A percentile compares a stretch with the other conserved stretches of the same genome.
Evolutionary conservation across 1,140 invertebrate species (phyloP).

Genomic region (Pentalonia nigronervosa): DNA sequence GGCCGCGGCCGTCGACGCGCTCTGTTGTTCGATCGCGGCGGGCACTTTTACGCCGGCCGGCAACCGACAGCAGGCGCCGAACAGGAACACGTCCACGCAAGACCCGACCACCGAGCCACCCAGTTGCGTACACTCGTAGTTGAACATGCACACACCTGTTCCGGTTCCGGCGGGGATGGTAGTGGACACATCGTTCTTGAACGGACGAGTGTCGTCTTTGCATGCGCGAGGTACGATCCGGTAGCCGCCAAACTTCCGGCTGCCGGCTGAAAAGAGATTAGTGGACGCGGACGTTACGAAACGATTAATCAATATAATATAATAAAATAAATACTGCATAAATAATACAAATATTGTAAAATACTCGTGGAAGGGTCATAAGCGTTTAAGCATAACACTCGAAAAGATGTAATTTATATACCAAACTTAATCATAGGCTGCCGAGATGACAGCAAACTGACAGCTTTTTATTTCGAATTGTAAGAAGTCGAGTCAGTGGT

Average conservation of each 20-base stretch:
- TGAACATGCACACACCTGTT: slow-evolving; percentile 91
- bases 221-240: slow-evolving; percentile 81
- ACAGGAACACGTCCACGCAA: slow-evolving; percentile 90
- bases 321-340: background rate
- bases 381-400: background rate
- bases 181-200: slow-evolving; percentile 61
- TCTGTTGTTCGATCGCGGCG: slow-evolving; percentile 43
- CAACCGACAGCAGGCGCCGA: slow-evolving; percentile 86
- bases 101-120: slow-evolving; percentile 85
- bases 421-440: background rate
- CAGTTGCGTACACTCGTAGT: slow-evolving; percentile 84
- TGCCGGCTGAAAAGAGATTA: background rate
- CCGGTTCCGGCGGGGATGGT: slow-evolving; percentile 55
- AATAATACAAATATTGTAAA: background rate
- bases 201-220: slow-evolving; percentile 66
- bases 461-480: background rate
- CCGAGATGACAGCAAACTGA: background rate
- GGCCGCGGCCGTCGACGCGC: background rate
- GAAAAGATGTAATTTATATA: background rate
- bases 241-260: slow-evolving; percentile 83
- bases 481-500: no score
- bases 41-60: slow-evolving; percentile 63
- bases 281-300: background rate
- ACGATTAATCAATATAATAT: background rate
- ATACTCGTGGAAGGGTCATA: background rate